Percentiles rank a stretch among this genome's conserved stretches.
phyloP scores from a whole-genome alignment of 2,797 vertebrate genomes.

The Thamnophis elegans region DNA sequence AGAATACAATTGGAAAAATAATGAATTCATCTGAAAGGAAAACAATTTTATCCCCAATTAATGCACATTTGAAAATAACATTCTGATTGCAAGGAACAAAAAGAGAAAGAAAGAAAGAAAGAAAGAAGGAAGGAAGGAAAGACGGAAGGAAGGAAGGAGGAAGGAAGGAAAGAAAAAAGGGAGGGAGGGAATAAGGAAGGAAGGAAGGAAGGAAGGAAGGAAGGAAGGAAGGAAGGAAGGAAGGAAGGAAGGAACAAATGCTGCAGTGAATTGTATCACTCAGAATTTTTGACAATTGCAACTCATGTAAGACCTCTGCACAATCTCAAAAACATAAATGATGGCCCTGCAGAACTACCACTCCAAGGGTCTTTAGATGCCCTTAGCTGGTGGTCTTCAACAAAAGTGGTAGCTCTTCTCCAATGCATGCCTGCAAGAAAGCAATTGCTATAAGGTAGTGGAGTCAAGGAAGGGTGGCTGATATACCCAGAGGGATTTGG shows the following conservation, averaged over 20 bases:
- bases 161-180: too few relatives aligned
- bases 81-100: neutral
- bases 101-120: neutral
- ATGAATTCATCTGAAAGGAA: neutral
- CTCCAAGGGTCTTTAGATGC: neutral
- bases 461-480: neutral
- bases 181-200: too few relatives aligned
- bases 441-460: neutral
- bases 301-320: neutral
- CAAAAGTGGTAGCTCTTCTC: neutral
- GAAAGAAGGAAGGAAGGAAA: neutral
- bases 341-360: neutral
- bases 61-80: neutral
- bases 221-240: rapidly evolving
- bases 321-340: neutral
- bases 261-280: neutral
- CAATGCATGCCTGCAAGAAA: neutral
- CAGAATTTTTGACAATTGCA: neutral
- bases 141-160: rapidly evolving
- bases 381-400: neutral
- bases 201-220: rapidly evolving
- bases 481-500: neutral
- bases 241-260: neutral
- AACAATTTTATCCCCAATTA: neutral
- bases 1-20: neutral